Evolutionary conservation across 92 coral and sea anemone species (phyloP), one percentile per base, ranked within the genome.

Genomic region (Actinernus sp.): DNA sequence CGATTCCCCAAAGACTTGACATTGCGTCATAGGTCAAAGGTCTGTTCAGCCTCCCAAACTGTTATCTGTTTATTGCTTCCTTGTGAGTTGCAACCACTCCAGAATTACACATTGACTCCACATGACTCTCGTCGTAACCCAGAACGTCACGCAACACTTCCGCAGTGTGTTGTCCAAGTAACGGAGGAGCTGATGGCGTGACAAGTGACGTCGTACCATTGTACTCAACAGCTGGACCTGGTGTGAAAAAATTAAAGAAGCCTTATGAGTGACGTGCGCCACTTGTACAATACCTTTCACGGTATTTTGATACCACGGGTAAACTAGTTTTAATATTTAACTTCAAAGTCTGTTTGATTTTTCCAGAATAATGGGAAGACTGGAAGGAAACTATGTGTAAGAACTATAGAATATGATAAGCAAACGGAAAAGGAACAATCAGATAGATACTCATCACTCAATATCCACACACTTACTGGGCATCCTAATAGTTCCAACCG

Each of bases 151-250:
- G 68, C 37, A 92, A 57, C 29, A 92, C 80, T 11, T 88, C 76
- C 0, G 27, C 39, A 1, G 97, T 92, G 52, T 92, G 97, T 66
- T 92, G 83, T 30, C 97, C 97, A 24, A 92, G 73, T 2, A 92
- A 44, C 36, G 97, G 97, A 43, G 97, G 97, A 39, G 94, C 34
- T 0, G 66, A 67, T 14, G 88, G 80, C 9, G 72, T 61, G 20
- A 85, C 94, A 3, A 73, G 86, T 27, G 73, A 68, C 23, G 88
- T 68, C 24, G 52, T 57, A 2, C 94, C 94, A 60, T 84, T 41
- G 44, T 83, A 92, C 37, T 92, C 91, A 12, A 92, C 94, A 31
- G 97, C 94, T 12, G 97, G 97, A 2, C 91, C 97, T 92, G 49
- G 17, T 52, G 65, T 34, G 41, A 34, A 34, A 34, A 34, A 6